Conservation (phyloP, 2,113 vertebrate species). For the Cynoglossus semilaevis region DNA sequence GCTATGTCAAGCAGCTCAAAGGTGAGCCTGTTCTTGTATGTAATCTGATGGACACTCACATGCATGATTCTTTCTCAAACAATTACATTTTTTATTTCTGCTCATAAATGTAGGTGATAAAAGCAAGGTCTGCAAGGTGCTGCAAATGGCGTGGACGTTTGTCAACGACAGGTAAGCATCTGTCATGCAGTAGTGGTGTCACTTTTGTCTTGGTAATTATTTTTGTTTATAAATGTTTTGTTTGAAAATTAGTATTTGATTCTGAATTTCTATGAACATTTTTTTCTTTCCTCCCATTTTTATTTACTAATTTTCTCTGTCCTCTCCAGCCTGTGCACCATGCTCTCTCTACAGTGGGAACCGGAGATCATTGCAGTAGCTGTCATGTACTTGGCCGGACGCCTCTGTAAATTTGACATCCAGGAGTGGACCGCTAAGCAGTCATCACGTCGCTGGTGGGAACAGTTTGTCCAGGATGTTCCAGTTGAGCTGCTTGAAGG, state of each 20-base stretch:
- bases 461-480: constrained; percentile 98
- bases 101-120: constrained; percentile 84
- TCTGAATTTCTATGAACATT: background rate
- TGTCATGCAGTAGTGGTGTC: background rate
- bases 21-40: constrained; percentile 67
- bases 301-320: background rate
- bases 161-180: constrained; percentile 92
- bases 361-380: constrained; percentile 98
- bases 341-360: constrained; percentile 96
- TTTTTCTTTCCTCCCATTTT: too few relatives aligned
- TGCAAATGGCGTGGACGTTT: constrained; percentile 99
- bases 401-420: constrained; percentile 97
- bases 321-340: constrained; percentile 88
- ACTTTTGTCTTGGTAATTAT: too few relatives aligned
- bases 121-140: constrained; percentile 96
- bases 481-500: constrained; percentile 97
- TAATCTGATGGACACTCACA: too few relatives aligned
- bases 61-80: too few relatives aligned
- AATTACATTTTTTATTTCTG: background rate
- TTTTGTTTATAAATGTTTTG: too few relatives aligned
- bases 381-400: constrained; percentile 96
- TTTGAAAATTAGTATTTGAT: too few relatives aligned
- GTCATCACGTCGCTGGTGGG: constrained; percentile 96
- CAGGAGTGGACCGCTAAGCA: constrained; percentile 98
- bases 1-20: constrained; percentile 98